phyloP scores from a whole-genome alignment of 2,113 vertebrate genomes.

The Rhea pennata region DNA sequence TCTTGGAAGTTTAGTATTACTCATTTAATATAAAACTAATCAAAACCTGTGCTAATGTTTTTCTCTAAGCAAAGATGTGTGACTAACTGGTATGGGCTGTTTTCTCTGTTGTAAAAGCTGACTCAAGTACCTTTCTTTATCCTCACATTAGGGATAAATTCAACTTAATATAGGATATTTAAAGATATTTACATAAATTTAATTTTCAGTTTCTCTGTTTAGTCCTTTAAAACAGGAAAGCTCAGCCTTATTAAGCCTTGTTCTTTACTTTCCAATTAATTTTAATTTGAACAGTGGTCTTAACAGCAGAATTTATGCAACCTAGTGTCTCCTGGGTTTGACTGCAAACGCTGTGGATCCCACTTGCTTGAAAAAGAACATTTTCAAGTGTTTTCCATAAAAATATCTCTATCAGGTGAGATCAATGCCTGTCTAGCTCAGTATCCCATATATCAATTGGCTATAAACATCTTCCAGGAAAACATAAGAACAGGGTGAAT shows the following conservation, averaged over 20 bases:
- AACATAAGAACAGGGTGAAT: not conserved
- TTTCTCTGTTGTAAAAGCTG: not conserved
- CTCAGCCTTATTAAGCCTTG: not conserved
- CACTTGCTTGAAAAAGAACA: not conserved
- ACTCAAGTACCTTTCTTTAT: not conserved
- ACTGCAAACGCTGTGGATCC: not conserved
- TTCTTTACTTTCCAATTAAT: not conserved
- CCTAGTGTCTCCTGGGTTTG: not conserved
- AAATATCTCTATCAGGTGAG: rapidly evolving
- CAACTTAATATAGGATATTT: not conserved
- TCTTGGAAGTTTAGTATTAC: not conserved
- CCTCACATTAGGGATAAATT: not conserved
- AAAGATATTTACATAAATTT: not conserved
- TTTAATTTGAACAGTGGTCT: not conserved
- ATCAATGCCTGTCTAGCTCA: not conserved
- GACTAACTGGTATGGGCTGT: not conserved
- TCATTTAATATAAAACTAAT: not conserved
- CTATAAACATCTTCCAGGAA: not conserved
- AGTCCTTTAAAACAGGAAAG: not conserved
- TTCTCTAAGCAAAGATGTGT: not conserved
- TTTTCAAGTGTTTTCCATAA: not conserved
- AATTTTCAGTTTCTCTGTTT: not conserved
- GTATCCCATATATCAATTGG: not conserved
- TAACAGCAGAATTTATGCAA: not conserved
- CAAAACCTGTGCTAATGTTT: not conserved